Base-by-base conservation (phyloP, 2,797 vertebrate species). In the Takifugu rubripes region DNA sequence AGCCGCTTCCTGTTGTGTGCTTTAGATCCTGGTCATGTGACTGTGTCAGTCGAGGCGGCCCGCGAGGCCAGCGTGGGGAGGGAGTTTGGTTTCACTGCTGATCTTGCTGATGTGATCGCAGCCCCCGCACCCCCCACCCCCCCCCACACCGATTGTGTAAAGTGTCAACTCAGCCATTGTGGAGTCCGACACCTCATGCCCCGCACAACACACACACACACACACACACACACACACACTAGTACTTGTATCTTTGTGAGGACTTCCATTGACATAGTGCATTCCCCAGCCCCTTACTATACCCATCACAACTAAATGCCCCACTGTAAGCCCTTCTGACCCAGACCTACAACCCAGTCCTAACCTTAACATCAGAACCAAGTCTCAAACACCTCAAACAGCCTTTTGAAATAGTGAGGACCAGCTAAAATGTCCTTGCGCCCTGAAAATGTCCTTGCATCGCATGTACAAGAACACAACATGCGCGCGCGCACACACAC, bases 1-100 rank as follows among this genome's bases (percentile, higher is more conserved):
- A 86, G 84, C 84, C 84, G 88, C 87, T 87, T 90, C 88, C 88
- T 90, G 87, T 88, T 90, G 83, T 90, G 86, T 84, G 82, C 77
- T 83, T 79, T 81, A 87, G 84, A 89, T 86, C 87, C 79, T 66
- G 71, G 84, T 83, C 83, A 88, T 83, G 83, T 87, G 87, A 87
- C 80, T 61, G 72, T 70, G 79, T 81, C 79, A 72, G 86, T 86
- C 84, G 79, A 85, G 66, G 81, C 59, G 47, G 52, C 71, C 59
- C 8, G 5, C 65, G 81, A 74, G 81, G 86, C 83, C 77, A 49
- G 71, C 36, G 44, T 45, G 59, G 78, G 78, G 83, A 81, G 79
- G 72, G 82, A 78, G 81, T 81, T 84, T 74, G 69, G 84, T 77
- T 78, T 82, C 76, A 68, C 56, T 84, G 85, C 87, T 89, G 88